A percentile compares a stretch with the other conserved stretches of the same genome.
phyloP scores from a whole-genome alignment of 2,888 invertebrate species.

The Caenorhabditis sp. region DNA sequence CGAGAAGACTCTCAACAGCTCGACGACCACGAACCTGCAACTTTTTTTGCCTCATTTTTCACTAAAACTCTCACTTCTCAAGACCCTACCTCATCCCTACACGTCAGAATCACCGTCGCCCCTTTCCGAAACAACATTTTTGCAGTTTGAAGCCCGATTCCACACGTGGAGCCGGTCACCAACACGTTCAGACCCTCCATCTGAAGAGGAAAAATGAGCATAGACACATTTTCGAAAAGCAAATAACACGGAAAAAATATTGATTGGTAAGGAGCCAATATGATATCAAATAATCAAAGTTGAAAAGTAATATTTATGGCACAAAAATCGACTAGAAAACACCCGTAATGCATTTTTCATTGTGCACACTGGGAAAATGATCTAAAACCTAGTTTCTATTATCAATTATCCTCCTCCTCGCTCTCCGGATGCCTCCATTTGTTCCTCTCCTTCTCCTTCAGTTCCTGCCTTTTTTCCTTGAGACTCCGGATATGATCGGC shows the following conservation, averaged over 20 bases:
- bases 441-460: conserved; percentile 51
- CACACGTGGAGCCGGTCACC: conserved; percentile 73
- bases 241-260: background rate
- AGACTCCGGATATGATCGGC: conserved; percentile 62
- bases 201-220: background rate
- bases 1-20: conserved; percentile 55
- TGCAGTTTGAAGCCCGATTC: conserved; percentile 76
- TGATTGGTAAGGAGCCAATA: background rate
- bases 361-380: no score
- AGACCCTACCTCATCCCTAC: conserved; percentile 67
- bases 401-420: conserved; percentile 8
- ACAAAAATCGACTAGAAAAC: conserved; percentile 14
- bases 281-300: background rate
- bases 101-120: conserved; percentile 73
- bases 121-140: conserved; percentile 71
- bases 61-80: background rate
- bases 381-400: background rate
- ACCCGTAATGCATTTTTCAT: conserved; percentile 31
- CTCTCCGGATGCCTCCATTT: conserved; percentile 48
- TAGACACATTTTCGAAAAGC: no score
- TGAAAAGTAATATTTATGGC: background rate
- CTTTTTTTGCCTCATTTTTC: background rate
- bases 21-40: conserved; percentile 61
- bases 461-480: conserved; percentile 64
- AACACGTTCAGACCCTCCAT: conserved; percentile 68